phyloP scores from a whole-genome alignment of 2,797 vertebrate species.

The Lepus oiostolus region DNA sequence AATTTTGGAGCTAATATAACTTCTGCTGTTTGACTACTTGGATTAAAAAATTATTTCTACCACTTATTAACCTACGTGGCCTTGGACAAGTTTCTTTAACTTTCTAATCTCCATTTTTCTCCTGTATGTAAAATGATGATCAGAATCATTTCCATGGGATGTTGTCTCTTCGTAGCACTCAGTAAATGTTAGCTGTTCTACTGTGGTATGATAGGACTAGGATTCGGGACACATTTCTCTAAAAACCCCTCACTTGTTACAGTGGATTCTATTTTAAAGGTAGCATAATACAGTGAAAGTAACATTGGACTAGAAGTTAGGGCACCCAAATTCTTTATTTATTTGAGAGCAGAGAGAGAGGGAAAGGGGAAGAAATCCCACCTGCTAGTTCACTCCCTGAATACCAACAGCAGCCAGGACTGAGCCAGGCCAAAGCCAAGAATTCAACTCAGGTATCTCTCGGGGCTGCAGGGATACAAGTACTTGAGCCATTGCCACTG shows the following conservation, averaged over 20 bases:
- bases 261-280: not conserved
- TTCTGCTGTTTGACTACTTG: not conserved
- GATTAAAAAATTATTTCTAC: not conserved
- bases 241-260: not conserved
- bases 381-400: too few species aligned
- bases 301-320: not conserved
- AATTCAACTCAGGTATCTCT: too few species aligned
- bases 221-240: slow-evolving; percentile 6
- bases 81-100: not conserved
- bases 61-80: not conserved
- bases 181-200: slow-evolving; percentile 10
- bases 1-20: not conserved
- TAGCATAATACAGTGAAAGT: not conserved
- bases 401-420: too few species aligned
- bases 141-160: not conserved
- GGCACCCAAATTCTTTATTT: not conserved
- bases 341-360: too few species aligned
- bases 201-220: not conserved
- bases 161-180: not conserved
- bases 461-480: too few species aligned
- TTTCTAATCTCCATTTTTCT: slow-evolving; percentile 16
- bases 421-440: too few species aligned
- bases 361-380: too few species aligned
- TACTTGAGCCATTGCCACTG: too few species aligned
- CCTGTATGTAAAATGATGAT: slow-evolving; percentile 12